A percentile compares a stretch with the other conserved stretches of the same genome.
These are phyloP conservation scores for Nomada flava DNA, from an alignment of 2,888 invertebrate species.

Conservation along the genomic window DNA sequence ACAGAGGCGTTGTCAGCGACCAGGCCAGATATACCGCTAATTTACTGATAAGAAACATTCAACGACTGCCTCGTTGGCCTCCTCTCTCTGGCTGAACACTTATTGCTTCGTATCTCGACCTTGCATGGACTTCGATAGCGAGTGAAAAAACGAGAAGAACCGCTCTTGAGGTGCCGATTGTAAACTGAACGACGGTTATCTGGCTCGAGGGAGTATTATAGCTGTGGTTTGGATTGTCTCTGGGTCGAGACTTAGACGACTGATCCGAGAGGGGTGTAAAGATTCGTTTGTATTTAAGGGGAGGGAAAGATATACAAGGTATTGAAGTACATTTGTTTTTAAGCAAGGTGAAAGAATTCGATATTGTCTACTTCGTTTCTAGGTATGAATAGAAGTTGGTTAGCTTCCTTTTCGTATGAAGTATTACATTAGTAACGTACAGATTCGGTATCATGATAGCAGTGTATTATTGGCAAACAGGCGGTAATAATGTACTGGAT, in stretches of 20 bases:
- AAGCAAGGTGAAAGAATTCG: too few species aligned
- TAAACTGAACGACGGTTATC: slow-evolving; percentile 60
- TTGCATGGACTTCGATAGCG: slow-evolving; percentile 60
- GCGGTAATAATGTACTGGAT: neutral
- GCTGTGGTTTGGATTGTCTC: slow-evolving; percentile 44
- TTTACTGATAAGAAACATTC: slow-evolving; percentile 82
- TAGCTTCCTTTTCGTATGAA: too few species aligned
- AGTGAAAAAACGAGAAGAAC: slow-evolving; percentile 62
- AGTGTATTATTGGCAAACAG: too few species aligned
- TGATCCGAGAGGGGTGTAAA: neutral
- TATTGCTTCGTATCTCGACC: slow-evolving; percentile 79
- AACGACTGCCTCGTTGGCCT: slow-evolving; percentile 61
- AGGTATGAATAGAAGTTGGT: too few species aligned
- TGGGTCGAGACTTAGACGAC: neutral
- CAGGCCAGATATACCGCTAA: slow-evolving; percentile 75
- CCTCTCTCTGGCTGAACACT: slow-evolving; percentile 71
- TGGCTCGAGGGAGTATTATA: slow-evolving; percentile 25
- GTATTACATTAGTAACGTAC: too few species aligned
- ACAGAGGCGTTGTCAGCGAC: slow-evolving; percentile 65
- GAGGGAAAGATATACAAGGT: too few species aligned
- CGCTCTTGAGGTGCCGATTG: slow-evolving; percentile 24
- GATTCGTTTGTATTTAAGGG: too few species aligned
- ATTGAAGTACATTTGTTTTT: too few species aligned
- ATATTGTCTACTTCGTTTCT: too few species aligned
- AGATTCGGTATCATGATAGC: too few species aligned